A percentile compares a stretch with the other conserved stretches of the same genome.
Conservation (phyloP, 1,140 invertebrate species). For the Palaemon carinicauda region DNA sequence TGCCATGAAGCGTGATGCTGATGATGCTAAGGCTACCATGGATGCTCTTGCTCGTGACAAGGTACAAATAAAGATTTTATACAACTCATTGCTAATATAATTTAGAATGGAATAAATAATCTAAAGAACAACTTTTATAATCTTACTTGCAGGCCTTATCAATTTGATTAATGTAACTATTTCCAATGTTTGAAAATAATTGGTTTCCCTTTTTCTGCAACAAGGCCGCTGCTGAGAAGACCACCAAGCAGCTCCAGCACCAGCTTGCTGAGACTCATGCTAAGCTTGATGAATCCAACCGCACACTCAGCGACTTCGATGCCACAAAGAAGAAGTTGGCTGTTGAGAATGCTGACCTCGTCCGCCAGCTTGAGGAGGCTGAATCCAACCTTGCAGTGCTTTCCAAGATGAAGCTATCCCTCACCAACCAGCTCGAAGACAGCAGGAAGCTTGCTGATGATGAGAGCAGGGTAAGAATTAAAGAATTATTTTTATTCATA, state of each 20-base stretch:
- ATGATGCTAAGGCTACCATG: slow-evolving; percentile 47
- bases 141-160: no score
- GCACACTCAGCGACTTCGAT: slow-evolving; percentile 81
- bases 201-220: neutral
- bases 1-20: slow-evolving; percentile 40
- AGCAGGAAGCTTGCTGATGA: slow-evolving; percentile 45
- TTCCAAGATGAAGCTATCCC: slow-evolving; percentile 66
- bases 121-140: no score
- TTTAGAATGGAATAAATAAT: no score
- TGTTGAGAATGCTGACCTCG: slow-evolving; percentile 34
- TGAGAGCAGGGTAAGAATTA: slow-evolving; percentile 34
- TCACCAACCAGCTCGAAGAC: slow-evolving; percentile 60
- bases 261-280: slow-evolving; percentile 69
- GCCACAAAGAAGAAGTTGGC: slow-evolving; percentile 95
- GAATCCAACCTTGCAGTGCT: slow-evolving; percentile 69
- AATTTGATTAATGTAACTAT: no score
- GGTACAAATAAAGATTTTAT: neutral
- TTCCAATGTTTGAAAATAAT: no score
- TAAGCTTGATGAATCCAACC: slow-evolving; percentile 70
- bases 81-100: neutral
- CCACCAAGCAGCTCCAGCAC: slow-evolving; percentile 38
- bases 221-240: slow-evolving; percentile 60
- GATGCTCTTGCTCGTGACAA: slow-evolving; percentile 44
- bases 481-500: neutral
- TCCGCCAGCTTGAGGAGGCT: slow-evolving; percentile 64